Percentiles rank a stretch among this genome's conserved stretches.
Evolutionary conservation across 2,888 invertebrate species (phyloP).

Genomic region (Magallana nippona): DNA sequence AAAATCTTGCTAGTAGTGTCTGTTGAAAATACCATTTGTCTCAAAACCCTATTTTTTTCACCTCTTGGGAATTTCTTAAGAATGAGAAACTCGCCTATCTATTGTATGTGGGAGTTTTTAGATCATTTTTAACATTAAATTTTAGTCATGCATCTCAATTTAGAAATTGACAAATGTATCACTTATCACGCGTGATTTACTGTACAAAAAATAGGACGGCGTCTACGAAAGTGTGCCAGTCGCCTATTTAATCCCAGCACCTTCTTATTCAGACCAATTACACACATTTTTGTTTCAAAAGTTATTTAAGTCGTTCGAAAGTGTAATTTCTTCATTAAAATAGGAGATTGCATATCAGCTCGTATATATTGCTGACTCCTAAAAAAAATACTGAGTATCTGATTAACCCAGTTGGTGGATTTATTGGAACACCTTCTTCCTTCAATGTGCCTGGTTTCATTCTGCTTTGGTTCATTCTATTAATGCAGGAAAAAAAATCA

Average conservation of each 20-base stretch:
- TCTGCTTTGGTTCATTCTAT: too few species aligned
- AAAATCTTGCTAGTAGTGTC: too few species aligned
- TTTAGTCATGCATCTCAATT: not conserved
- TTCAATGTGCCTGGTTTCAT: too few species aligned
- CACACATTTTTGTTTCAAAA: not conserved
- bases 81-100: not conserved
- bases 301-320: not conserved
- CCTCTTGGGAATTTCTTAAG: not conserved
- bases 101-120: not conserved
- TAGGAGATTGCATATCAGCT: not conserved
- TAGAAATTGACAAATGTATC: not conserved
- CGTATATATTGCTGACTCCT: not conserved
- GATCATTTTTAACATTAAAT: not conserved
- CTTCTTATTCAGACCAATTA: slow-evolving; percentile 5
- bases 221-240: not conserved
- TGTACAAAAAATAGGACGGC: not conserved
- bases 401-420: too few species aligned
- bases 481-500: too few species aligned
- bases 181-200: not conserved
- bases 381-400: too few species aligned
- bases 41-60: not conserved
- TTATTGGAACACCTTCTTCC: too few species aligned
- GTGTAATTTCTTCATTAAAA: not conserved
- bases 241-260: not conserved
- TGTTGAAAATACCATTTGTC: too few species aligned